Base-by-base conservation (phyloP, 2,113 vertebrate genomes). In the Gallinago paraguaiae region DNA sequence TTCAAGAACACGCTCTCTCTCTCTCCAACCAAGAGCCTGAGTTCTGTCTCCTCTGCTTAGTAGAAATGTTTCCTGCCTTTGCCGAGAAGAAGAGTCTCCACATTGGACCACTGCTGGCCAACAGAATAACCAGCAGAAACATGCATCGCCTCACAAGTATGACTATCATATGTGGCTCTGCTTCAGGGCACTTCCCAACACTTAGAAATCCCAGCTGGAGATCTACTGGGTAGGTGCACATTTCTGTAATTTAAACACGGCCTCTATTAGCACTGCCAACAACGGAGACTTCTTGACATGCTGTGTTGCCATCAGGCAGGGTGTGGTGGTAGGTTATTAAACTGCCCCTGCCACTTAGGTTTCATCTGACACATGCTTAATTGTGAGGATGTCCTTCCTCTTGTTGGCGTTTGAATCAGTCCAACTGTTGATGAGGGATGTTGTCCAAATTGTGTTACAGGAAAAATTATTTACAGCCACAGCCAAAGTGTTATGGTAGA, bases 361-460 rank as follows among this genome's bases (percentile, higher is more conserved):
- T 76, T 90, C 80, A 60, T 78, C 92, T 97, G 97, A 97, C 90
- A 82, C 95, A 96, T 67, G 50, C 75, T 84, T 97, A 95, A 90
- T 94, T 88, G 86, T 48, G 39, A 95, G 96, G 97, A 97, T 95
- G 46, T 93, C 77, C 93, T 97, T 97, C 97, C 95, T 96, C 68
- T 83, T 60, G 74, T 14, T 91, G 54, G 30, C 18, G 11, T 75
- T 87, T 83, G 45, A 93, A 90, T 93, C 43, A 85, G 48, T 35
- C 51, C 71, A 46, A 54, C 64, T 60, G 41, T 85, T 82, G 72
- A 71, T 71, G 80, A 95, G 70, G 63, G 45, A 63, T 61, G 57
- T 60, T 86, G 88, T 60, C 51, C 61, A 61, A 81, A 64, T 75
- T 5, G 1, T 11, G 7, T 31, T 83, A 67, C 11, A 31, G 37